phyloP scores from a whole-genome alignment of 2,888 invertebrate genomes.

The Loripinus fragilis region DNA sequence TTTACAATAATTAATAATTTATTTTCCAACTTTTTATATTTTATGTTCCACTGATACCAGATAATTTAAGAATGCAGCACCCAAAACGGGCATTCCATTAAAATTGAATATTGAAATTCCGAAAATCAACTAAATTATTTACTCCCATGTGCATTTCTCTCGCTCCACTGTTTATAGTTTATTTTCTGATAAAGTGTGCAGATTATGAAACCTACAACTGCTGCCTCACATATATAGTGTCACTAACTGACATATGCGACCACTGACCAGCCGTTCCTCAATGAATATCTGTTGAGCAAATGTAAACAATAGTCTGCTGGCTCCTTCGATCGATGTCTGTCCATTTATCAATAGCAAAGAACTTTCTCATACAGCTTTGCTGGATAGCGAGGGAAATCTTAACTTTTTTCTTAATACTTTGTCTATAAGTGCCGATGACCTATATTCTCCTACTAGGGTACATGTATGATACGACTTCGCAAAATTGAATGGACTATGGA shows the following conservation, averaged over 20 bases:
- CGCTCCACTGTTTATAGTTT: background rate
- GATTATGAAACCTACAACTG: background rate
- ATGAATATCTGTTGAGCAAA: background rate
- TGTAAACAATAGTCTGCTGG: slow-evolving; percentile 9
- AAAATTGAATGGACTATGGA: too few species aligned
- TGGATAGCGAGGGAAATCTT: background rate
- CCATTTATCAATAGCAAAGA: slow-evolving; percentile 8
- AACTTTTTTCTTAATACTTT: too few species aligned
- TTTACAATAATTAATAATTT: too few species aligned
- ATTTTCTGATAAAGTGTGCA: background rate
- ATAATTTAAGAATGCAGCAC: too few species aligned
- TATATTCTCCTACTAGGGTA: too few species aligned
- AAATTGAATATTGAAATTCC: background rate
- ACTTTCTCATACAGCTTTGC: background rate
- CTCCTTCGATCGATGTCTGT: slow-evolving; percentile 1
- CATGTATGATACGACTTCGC: too few species aligned
- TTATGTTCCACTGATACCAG: too few species aligned
- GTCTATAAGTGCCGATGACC: too few species aligned
- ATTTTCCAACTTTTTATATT: too few species aligned
- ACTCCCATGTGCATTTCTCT: background rate
- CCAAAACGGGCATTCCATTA: too few species aligned
- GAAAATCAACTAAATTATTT: background rate
- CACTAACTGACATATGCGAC: background rate
- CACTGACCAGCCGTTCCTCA: slow-evolving; percentile 5
- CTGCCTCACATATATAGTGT: background rate